Conservation (phyloP, 2,113 vertebrate species). For the Pipra filicauda region DNA sequence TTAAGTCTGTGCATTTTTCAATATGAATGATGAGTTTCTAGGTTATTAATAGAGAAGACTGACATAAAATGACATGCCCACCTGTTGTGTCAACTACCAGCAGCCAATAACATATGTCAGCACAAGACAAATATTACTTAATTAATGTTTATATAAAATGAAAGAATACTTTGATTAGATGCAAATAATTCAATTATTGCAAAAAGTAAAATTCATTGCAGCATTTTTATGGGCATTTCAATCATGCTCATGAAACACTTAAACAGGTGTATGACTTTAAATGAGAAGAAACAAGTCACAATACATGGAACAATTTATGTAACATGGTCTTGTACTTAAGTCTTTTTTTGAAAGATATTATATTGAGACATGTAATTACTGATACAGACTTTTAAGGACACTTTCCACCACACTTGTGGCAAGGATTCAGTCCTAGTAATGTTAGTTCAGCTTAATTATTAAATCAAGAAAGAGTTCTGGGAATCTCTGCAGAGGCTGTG, state of each 20-base stretch:
- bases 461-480: neutral
- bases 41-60: slow-evolving; percentile 10
- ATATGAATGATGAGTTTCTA: neutral
- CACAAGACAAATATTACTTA: neutral
- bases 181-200: neutral
- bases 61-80: neutral
- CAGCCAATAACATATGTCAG: neutral
- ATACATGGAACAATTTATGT: neutral
- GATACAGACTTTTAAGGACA: neutral
- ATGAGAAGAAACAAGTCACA: neutral
- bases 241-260: neutral
- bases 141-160: neutral
- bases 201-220: neutral
- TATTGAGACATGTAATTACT: neutral
- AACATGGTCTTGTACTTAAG: neutral
- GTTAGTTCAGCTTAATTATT: neutral
- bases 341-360: neutral
- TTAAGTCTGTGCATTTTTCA: neutral
- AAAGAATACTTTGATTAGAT: neutral
- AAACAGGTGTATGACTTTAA: neutral
- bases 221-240: neutral
- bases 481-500: neutral
- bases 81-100: neutral
- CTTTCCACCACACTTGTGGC: neutral
- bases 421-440: neutral